Conservation (phyloP, 2,888 invertebrate species). For the Pyrocoelia pectoralis region DNA sequence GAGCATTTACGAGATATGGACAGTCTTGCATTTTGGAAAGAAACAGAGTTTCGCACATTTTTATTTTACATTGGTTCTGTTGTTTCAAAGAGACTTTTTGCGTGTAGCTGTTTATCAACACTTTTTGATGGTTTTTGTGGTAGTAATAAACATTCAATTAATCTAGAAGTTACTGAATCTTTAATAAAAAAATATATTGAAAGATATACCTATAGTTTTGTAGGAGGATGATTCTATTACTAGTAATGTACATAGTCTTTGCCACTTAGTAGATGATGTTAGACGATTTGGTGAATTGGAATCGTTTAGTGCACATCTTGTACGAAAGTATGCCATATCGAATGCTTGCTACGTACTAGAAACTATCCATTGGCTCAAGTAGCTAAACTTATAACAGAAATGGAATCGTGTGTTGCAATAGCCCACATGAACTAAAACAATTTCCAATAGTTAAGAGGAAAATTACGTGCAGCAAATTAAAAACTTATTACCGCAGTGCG, state of each 20-base stretch:
- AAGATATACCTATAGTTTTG: conserved; percentile 37
- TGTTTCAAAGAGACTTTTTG: conserved; percentile 37
- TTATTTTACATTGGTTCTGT: conserved; percentile 40
- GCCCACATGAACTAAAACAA: too few relatives aligned
- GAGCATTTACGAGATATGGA: conserved; percentile 35
- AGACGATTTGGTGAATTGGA: conserved; percentile 46
- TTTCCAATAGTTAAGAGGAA: too few relatives aligned
- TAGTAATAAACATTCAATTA: neutral
- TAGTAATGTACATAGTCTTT: conserved; percentile 50
- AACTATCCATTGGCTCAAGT: conserved; percentile 33
- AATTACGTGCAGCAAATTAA: too few relatives aligned
- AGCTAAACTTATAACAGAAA: conserved; percentile 33
- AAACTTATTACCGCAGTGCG: too few relatives aligned
- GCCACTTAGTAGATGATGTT: conserved; percentile 49
- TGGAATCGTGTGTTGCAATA: neutral
- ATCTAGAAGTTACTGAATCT: neutral
- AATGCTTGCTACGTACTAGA: conserved; percentile 28
- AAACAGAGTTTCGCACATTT: conserved; percentile 39
- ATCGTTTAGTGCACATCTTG: conserved; percentile 46
- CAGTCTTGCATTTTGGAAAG: conserved; percentile 40
- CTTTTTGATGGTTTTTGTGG: conserved; percentile 19
- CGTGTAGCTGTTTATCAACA: conserved; percentile 21
- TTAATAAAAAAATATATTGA: conserved; percentile 34
- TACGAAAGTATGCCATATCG: conserved; percentile 48
- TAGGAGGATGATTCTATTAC: conserved; percentile 47